phyloP scores from a whole-genome alignment of 35 echinoderm and acorn worm species.

The Apostichopus californicus region DNA sequence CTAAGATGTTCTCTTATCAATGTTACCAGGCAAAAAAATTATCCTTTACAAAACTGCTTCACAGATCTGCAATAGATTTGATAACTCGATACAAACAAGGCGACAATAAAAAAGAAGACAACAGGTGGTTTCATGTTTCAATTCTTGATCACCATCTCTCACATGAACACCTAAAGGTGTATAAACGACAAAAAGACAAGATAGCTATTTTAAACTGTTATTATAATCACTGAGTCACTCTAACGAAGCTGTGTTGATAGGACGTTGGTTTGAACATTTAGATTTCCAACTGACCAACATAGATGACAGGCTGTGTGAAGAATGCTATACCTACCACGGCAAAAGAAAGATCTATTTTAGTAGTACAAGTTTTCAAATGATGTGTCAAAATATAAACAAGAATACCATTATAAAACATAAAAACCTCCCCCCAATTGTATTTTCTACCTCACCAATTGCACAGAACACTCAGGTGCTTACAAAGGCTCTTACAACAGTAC shows the following conservation, averaged over 20 bases:
- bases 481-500: neutral
- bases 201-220: slow-evolving; percentile 49
- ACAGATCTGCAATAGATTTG: too few species aligned
- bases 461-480: neutral
- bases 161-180: slow-evolving; percentile 13
- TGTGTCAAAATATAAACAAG: slow-evolving; percentile 46
- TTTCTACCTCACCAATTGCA: neutral
- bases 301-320: slow-evolving; percentile 39
- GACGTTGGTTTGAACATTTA: slow-evolving; percentile 32
- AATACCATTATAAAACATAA: slow-evolving; percentile 53
- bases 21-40: too few species aligned
- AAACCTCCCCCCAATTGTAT: neutral
- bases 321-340: slow-evolving; percentile 40
- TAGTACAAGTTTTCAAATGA: slow-evolving; percentile 20
- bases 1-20: too few species aligned
- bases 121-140: neutral
- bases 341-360: slow-evolving; percentile 37
- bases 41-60: too few species aligned
- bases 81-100: too few species aligned
- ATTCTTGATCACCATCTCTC: slow-evolving; percentile 44
- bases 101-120: too few species aligned
- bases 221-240: slow-evolving; percentile 53
- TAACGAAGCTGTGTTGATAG: slow-evolving; percentile 31
- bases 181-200: slow-evolving; percentile 48
- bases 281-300: slow-evolving; percentile 17